Base-by-base conservation (phyloP, 1,140 invertebrate genomes). In the Coptotermes formosanus region DNA sequence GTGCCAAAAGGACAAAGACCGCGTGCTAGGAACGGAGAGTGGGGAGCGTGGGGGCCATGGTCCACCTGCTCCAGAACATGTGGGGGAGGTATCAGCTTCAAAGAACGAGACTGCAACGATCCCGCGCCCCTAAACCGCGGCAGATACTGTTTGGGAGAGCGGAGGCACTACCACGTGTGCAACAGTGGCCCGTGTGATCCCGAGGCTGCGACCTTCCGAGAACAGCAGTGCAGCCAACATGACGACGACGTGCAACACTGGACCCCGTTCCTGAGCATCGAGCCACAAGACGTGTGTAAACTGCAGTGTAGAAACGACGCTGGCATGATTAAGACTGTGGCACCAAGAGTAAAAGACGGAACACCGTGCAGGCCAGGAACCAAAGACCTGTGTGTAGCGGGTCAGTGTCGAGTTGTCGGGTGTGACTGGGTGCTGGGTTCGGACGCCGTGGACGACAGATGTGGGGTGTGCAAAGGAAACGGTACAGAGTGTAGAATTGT, bases 1-100 rank as follows among this genome's bases (percentile, higher is more conserved):
- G 95, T 97, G 8, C 93, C 93, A 2, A 96, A 96, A 69, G 94
- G 94, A 52, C 95, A 96, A 81, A 92, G 93, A 16, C 95, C 96
- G 0, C 91, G 92, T 44, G 94, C 95, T n/a, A 94, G 96, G 7
- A 93, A 97, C 89, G 97, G 97, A 0, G 95, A 95, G 86, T 98
- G 97, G 97, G 96, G 97, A 11, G 92, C 94, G 84, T 97, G 96
- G 97, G 93, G 94, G 81, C 90, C 92, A 14, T 98, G 97, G 97
- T 95, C 95, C 88, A 92, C 94, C 64, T 98, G 97, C 89, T 96
- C 96, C 9, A 92, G 96, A n/a, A 94, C 93, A 14, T 98, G 97
- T 90, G 97, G 96, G 45, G 96, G 95, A 1, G 97, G 97, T 2
- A 94, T 97, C 23, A 95, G 95, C 83, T 94, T 94, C 9, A 93